Evolutionary conservation across 1,140 invertebrate genomes (phyloP), one percentile per base, ranked within the genome.

Genomic region (Oryctes rhinoceros): DNA sequence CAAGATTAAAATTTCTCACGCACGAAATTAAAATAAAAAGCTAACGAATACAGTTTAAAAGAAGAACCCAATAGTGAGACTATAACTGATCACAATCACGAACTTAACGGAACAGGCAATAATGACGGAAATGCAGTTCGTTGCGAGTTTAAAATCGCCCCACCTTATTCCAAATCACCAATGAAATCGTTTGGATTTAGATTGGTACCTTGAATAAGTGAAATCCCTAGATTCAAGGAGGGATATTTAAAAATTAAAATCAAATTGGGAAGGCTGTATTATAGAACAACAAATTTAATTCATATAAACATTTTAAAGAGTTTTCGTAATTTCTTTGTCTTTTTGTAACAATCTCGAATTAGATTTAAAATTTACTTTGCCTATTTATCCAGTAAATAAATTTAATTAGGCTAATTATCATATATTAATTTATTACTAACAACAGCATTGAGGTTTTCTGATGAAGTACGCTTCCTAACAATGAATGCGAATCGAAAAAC

Each of bases 21-120:
- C 20, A 11, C 24, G 35, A 71, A 71, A 30, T 71, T 71, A 71
- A 71, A 71, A 71, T 71, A 71, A 24, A 15, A 35, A 71, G 18
- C 65, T 71, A 71, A 71, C 35, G 35, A 71, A 71, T 30, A 24
- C 65, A 59, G 53, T 9, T 71, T 71, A 71, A 71, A 71, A 62
- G 35, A 71, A 71, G 65, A 71, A 35, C 18, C 7, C 30, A 71
- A 35, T 71, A 35, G 35, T 71, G 13, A 9, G 10, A 71, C 30
- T 24, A 71, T 24, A 71, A 71, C 65, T 71, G 24, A 71, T 37
- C 24, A 71, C 65, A 71, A 18, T 5, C 13, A 71, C 24, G 24
- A 71, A 62, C 53, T 62, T 62, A 20, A 71, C 65, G 65, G 18
- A 71, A 71, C 24, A 30, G 24, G 24, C 24, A 30, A 30, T 30